These are phyloP conservation scores for Babyrousa celebensis DNA, from an alignment of 2,797 vertebrate species.

Conservation along the genomic window DNA sequence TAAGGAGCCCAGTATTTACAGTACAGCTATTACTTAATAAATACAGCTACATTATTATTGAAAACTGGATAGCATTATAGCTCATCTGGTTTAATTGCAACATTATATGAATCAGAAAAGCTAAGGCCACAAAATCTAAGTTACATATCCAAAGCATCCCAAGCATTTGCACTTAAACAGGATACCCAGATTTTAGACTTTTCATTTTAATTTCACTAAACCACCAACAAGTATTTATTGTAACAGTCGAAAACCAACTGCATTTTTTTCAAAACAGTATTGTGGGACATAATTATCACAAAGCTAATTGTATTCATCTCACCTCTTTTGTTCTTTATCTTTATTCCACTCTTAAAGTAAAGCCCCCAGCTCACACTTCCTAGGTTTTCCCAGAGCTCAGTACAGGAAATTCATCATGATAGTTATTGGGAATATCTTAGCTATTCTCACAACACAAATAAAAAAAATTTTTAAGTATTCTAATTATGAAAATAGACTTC, in stretches of 20 bases:
- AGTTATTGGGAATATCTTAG: neutral
- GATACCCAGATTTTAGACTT: neutral
- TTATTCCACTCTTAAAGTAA: neutral
- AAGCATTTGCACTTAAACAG: neutral
- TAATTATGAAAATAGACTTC: neutral
- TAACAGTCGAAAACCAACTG: neutral
- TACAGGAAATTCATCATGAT: neutral
- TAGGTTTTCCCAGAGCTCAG: neutral
- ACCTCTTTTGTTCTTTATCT: neutral
- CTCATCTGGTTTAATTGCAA: neutral
- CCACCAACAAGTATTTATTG: neutral
- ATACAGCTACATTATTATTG: neutral
- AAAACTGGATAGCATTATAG: neutral
- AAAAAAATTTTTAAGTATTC: neutral
- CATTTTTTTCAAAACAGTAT: neutral
- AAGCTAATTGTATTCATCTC: neutral
- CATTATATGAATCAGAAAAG: constrained; percentile 9
- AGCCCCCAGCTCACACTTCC: neutral
- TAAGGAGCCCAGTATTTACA: neutral
- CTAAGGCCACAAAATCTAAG: neutral
- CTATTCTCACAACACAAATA: neutral
- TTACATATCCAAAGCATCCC: neutral
- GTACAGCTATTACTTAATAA: neutral
- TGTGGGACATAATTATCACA: neutral
- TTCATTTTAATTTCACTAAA: constrained; percentile 5